Evolutionary conservation across 2,113 vertebrate species (phyloP).

Genomic region (Dromaius novaehollandiae): DNA sequence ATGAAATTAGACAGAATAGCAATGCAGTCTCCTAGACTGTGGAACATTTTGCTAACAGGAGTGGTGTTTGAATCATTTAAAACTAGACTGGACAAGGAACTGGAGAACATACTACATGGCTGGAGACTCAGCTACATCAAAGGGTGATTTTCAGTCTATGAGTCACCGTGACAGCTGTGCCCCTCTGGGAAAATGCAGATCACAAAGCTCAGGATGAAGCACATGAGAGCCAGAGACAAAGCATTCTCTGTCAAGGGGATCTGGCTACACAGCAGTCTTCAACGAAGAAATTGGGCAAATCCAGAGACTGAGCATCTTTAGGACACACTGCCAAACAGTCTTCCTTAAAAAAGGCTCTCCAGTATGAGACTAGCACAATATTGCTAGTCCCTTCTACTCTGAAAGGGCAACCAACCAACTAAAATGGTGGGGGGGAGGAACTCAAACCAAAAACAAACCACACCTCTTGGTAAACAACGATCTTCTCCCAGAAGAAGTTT

Average conservation of each 20-base stretch:
- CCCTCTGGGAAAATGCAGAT: constrained; percentile 41
- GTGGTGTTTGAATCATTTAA: constrained; percentile 44
- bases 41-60: constrained; percentile 48
- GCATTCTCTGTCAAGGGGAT: neutral
- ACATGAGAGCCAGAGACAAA: constrained; percentile 30
- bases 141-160: constrained; percentile 23
- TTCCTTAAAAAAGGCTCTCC: neutral
- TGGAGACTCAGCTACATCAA: constrained; percentile 39
- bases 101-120: constrained; percentile 1
- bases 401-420: neutral
- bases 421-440: neutral
- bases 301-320: neutral
- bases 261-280: neutral
- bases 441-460: neutral
- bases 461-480: neutral
- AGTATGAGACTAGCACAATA: neutral
- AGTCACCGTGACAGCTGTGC: constrained; percentile 53
- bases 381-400: neutral
- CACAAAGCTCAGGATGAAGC: constrained; percentile 33
- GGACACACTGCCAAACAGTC: neutral
- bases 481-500: neutral
- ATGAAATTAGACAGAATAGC: neutral
- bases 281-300: neutral
- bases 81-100: constrained; percentile 25
- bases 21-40: neutral